Conservation (phyloP, 2,797 vertebrate genomes). For the Rhinogobio ventralis region DNA sequence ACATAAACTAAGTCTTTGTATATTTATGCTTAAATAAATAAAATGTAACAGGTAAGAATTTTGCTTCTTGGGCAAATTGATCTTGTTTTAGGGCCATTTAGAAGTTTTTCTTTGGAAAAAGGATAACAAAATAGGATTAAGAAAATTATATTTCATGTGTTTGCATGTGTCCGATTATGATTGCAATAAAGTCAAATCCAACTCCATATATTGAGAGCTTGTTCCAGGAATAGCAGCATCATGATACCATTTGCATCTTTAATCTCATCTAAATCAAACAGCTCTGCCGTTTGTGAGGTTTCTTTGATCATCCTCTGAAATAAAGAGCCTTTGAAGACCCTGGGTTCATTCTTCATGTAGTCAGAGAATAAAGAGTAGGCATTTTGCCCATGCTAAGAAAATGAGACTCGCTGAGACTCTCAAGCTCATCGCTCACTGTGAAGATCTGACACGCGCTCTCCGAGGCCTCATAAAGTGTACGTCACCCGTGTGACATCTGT, state of each 20-base stretch:
- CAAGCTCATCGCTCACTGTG: constrained; percentile 1
- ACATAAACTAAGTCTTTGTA: background rate
- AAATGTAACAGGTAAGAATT: background rate
- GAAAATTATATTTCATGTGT: background rate
- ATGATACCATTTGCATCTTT: constrained; percentile 19
- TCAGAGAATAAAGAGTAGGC: constrained; percentile 21
- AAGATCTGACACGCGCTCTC: constrained; percentile 12
- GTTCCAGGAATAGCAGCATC: constrained; percentile 1
- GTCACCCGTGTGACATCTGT: constrained; percentile 19
- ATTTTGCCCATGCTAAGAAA: constrained; percentile 18
- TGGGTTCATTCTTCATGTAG: background rate
- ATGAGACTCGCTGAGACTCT: background rate
- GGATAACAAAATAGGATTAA: background rate
- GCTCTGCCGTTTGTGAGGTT: constrained; percentile 1
- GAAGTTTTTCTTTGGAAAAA: background rate
- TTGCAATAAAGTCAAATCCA: background rate
- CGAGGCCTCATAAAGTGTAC: constrained; percentile 14
- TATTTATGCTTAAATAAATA: background rate
- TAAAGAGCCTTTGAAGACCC: constrained; percentile 33
- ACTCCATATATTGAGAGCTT: background rate
- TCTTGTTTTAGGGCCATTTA: background rate
- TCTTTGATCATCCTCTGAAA: constrained; percentile 30
- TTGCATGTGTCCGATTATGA: background rate
- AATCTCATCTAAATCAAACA: constrained; percentile 14
- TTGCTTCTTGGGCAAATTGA: background rate